Evolutionary conservation across 2,797 vertebrate species (phyloP), one percentile per base, ranked within the genome.

Genomic region (Tokudaia tokunoshimensis): DNA sequence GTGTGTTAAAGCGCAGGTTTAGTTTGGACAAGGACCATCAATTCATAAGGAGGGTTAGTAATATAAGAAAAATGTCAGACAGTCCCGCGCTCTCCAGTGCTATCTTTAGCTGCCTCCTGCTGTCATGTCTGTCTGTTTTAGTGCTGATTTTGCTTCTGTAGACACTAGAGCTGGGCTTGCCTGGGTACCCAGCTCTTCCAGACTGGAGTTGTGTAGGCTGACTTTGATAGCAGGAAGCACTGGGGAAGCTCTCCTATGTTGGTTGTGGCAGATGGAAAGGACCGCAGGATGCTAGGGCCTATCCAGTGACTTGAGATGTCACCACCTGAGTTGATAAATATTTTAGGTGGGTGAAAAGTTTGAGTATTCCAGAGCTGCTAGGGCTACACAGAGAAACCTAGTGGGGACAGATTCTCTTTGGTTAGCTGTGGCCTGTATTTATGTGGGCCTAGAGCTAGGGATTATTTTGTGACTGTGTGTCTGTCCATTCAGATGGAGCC

Each of bases 241-340:
- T 14, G 31, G 19, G 70, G 41, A 37, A 67, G 19, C 41, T 34
- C 29, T 50, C 47, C 80, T 74, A 8, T 26, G n/a, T 37, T 19
- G 2, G 29, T 47, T 14, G 0, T 55, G 47, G 52, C 34, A n/a
- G 17, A 12, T 0, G 0, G 50, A 4, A 10, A 89, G 22, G n/a
- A 55, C 12, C 31, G 8, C 2, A 52, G n/a, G 50, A 14, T 2
- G 10, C 47, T 55, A 0, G 5, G 14, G 3, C 15, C 19, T 12
- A 7, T 2, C 15, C 26, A 31, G 3, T 17, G n/a, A 65, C 44
- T 12, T 7, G n/a, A 41, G 9, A 15, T 14, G 12, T 34, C 86
- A 63, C 20, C 50, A 34, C 37, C 22, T 22, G 83, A 57, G 44
- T 50, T 8, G 44, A 79, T 52, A 37, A 83, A 10, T 31, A 52